These are phyloP conservation scores for Nomada ferruginata DNA, from an alignment of 2,888 invertebrate species.

Conservation along the genomic window DNA sequence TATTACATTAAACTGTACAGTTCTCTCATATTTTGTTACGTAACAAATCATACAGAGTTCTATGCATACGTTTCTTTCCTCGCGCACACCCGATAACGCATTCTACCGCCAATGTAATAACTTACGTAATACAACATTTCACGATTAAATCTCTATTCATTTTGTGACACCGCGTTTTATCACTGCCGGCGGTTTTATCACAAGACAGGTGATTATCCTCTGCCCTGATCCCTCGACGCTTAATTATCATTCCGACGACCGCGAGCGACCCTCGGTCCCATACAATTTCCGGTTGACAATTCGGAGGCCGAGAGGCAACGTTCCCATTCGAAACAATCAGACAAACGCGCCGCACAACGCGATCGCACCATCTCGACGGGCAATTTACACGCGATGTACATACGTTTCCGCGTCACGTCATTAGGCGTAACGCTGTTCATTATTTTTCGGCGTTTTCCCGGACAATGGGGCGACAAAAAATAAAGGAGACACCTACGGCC, in stretches of 20 bases:
- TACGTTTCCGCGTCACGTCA: neutral
- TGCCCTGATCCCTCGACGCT: neutral
- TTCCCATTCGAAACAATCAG: neutral
- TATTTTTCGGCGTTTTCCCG: conserved; percentile 1
- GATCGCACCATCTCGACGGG: neutral
- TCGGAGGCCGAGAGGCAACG: neutral
- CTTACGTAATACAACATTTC: too few species aligned
- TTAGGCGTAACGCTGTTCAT: conserved; percentile 27
- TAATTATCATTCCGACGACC: neutral
- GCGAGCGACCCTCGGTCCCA: neutral
- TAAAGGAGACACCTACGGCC: neutral
- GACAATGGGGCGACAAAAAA: conserved; percentile 1
- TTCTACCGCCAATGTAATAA: too few species aligned
- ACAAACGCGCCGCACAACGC: neutral
- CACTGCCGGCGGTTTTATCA: neutral
- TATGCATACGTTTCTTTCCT: too few species aligned
- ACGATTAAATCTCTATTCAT: too few species aligned
- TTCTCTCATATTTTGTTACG: too few species aligned
- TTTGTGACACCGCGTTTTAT: neutral
- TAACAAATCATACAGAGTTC: too few species aligned
- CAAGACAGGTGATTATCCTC: neutral
- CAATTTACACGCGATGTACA: neutral
- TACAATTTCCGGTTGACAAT: conserved; percentile 3
- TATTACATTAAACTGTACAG: too few species aligned
- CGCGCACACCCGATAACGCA: too few species aligned